Evolutionary conservation across 2,113 vertebrate species (phyloP).

Genomic region (Emydura subglobosa): DNA sequence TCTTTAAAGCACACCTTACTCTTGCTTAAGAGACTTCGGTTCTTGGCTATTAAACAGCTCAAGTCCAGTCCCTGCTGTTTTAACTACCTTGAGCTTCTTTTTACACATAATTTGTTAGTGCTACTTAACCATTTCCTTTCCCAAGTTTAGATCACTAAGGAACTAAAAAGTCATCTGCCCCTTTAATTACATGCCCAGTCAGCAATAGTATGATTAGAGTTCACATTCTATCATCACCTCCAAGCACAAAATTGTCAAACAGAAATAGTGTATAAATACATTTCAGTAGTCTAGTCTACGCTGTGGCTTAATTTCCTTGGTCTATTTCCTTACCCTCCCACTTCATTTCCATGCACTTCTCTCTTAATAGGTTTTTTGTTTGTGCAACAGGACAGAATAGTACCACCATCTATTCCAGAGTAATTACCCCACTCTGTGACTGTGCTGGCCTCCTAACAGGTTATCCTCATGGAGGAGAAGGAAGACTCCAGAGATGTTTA

Average conservation of each 20-base stretch:
- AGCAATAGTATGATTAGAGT: not conserved
- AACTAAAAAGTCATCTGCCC: not conserved
- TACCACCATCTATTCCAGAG: not conserved
- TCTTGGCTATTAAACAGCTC: not conserved
- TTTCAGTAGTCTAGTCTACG: not conserved
- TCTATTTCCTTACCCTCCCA: accelerated
- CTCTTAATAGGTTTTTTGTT: not conserved
- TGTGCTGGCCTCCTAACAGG: accelerated
- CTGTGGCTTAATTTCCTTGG: not conserved
- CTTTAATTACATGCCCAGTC: not conserved
- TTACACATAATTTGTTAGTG: not conserved
- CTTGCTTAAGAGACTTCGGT: not conserved
- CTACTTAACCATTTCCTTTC: not conserved
- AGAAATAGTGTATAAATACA: not conserved
- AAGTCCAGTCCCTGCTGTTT: not conserved
- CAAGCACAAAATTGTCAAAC: not conserved
- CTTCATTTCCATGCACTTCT: accelerated
- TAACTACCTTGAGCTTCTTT: not conserved
- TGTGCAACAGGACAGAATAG: not conserved
- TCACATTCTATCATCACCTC: not conserved
- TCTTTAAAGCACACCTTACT: not conserved
- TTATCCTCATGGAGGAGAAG: accelerated
- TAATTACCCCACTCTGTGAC: not conserved
- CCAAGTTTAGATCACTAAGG: not conserved
- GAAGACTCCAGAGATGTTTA: not conserved